Percentiles rank a stretch among this genome's conserved stretches.
Evolutionary conservation across 2,888 invertebrate genomes (phyloP).

Genomic region (Lithophane leautieri): DNA sequence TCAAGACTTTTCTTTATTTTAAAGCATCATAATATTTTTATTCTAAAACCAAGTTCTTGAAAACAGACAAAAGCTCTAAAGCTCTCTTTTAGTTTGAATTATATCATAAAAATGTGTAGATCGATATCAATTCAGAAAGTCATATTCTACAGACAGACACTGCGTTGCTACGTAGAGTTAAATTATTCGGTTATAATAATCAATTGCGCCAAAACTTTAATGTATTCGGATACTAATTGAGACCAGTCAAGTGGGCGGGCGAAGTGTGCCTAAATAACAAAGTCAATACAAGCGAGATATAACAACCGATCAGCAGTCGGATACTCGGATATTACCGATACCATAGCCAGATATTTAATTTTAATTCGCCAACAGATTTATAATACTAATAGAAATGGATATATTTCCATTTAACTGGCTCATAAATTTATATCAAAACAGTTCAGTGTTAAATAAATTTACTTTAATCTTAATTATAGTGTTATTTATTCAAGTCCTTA

Average conservation of each 20-base stretch:
- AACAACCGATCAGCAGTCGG: constrained; percentile 52
- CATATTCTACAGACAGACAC: constrained; percentile 4
- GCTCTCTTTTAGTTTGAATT: neutral
- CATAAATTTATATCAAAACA: constrained; percentile 52
- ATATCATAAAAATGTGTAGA: neutral
- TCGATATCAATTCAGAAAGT: neutral
- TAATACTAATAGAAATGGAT: constrained; percentile 39
- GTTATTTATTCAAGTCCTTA: constrained; percentile 15
- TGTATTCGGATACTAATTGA: constrained; percentile 59
- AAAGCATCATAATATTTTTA: neutral
- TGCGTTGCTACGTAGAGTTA: constrained; percentile 8
- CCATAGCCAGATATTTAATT: constrained; percentile 36
- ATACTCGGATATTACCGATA: constrained; percentile 31
- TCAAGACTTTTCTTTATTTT: constrained; percentile 5
- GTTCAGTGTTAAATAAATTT: constrained; percentile 33
- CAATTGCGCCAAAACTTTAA: constrained; percentile 55
- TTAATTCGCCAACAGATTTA: constrained; percentile 49
- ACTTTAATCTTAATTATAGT: constrained; percentile 27
- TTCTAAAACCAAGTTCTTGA: neutral
- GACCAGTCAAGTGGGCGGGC: constrained; percentile 43
- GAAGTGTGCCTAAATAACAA: constrained; percentile 34
- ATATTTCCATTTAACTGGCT: constrained; percentile 48
- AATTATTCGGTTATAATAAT: constrained; percentile 48
- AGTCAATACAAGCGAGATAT: constrained; percentile 52
- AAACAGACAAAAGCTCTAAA: neutral